phyloP scores from a whole-genome alignment of 2,888 invertebrate species.

The Digitonthophagus gazella region DNA sequence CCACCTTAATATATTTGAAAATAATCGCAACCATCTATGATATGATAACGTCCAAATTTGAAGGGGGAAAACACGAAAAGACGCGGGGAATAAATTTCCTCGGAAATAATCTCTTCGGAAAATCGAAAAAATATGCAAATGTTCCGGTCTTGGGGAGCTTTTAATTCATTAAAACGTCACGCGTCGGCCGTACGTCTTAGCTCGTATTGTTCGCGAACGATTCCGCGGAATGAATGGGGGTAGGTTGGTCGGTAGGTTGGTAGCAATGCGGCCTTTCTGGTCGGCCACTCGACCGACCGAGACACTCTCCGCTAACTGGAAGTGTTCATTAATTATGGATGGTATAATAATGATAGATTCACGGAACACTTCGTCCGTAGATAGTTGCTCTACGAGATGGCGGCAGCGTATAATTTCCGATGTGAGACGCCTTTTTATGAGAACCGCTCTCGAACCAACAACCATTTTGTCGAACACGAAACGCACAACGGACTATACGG shows the following conservation, averaged over 20 bases:
- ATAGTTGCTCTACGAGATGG: neutral
- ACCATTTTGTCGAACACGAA: no score
- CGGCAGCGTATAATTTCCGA: neutral
- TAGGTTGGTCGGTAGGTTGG: no score
- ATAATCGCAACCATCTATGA: neutral
- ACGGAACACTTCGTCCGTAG: neutral
- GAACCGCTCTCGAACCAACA: no score
- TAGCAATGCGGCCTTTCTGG: neutral
- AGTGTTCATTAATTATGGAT: neutral
- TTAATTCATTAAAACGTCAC: neutral
- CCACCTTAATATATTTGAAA: neutral
- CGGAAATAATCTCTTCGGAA: neutral
- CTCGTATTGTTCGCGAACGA: neutral
- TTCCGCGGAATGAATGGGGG: neutral
- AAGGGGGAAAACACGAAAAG: neutral
- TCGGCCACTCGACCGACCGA: neutral
- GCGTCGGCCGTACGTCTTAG: neutral
- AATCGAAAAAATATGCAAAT: neutral
- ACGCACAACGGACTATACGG: no score
- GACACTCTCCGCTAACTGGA: neutral
- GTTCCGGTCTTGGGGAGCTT: neutral
- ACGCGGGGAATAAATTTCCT: neutral
- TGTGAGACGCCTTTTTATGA: neutral
- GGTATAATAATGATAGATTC: neutral
- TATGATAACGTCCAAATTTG: neutral